Evolutionary conservation across 1,140 invertebrate species (phyloP), one percentile per base, ranked within the genome.

Genomic region (Babylonia areolata): DNA sequence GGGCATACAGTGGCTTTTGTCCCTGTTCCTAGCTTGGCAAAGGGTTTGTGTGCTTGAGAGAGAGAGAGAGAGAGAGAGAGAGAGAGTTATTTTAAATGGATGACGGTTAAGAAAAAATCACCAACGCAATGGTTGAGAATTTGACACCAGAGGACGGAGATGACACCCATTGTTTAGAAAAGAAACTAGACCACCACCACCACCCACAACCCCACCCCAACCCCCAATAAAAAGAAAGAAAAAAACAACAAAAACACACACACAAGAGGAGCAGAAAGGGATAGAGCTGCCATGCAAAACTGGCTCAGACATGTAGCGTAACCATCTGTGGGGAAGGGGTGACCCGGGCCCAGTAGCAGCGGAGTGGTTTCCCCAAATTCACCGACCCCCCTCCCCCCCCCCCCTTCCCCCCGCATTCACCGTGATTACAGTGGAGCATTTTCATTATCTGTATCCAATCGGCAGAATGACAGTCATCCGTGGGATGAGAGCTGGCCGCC

Each of bases 21-120:
- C 46, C 46, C 46, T 51, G 46, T 51, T 51, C 9, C 46, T 51
- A 17, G 46, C 17, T 12, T 51, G 46, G 9, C 28, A 23, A 23
- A n/a, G n/a, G n/a, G n/a, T n/a, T n/a, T n/a, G 73, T 35, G 73
- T 35, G 73, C 12, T 12, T 35, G 73, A 75, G 73, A 75, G 73
- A 75, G 73, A 75, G 58, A 64, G 58, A 64, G 58, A 64, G 58
- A 64, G 58, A 64, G 58, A 64, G 58, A 64, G 58, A 64, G 58
- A 64, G 58, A 64, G 58, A 64, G 58, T 23, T 6, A 6, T 64
- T 64, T 0, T 12, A n/a, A 64, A 23, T 6, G 28, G 58, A 6
- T n/a, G 28, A 23, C 28, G 0, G 20, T 64, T 23, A 6, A 23
- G 12, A 64, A 28, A 64, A 64, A 64, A 64, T 12, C 20, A 64